Percentiles rank a stretch among this genome's conserved stretches.
Conservation (phyloP, 2,888 invertebrate species). For the Dorcus parallelipipedus region DNA sequence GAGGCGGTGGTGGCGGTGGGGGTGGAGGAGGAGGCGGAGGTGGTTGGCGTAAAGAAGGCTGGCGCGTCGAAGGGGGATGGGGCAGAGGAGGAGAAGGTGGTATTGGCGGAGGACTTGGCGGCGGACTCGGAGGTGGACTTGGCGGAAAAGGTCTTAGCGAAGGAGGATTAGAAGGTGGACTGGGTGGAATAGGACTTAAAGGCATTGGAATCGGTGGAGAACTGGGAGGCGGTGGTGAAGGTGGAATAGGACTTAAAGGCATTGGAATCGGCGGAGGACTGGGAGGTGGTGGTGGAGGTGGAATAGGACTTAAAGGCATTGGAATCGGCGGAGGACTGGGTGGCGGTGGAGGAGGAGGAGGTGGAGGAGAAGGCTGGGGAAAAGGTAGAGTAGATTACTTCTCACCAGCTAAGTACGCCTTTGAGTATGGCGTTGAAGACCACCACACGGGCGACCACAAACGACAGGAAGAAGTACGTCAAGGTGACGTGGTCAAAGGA, state of each 20-base stretch:
- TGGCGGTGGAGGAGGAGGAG: not conserved
- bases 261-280: not conserved
- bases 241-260: not conserved
- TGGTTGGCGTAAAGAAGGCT: not conserved
- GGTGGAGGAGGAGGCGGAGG: not conserved
- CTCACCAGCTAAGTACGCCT: constrained; percentile 48
- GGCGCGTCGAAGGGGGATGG: not conserved
- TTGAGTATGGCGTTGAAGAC: constrained; percentile 46
- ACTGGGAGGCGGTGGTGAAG: not conserved
- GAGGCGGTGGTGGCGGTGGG: not conserved
- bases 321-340: not conserved
- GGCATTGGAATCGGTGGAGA: not conserved
- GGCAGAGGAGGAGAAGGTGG: not conserved
- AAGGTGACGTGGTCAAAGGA: constrained; percentile 46
- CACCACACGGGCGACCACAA: constrained; percentile 49
- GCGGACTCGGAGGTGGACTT: not conserved
- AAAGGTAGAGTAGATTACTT: constrained; percentile 16
- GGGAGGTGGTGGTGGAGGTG: not conserved
- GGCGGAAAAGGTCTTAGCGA: too few relatives aligned
- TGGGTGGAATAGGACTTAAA: not conserved
- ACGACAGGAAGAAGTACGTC: constrained; percentile 45
- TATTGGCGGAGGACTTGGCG: not conserved
- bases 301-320: not conserved
- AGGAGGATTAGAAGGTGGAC: not conserved
- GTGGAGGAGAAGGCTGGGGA: too few relatives aligned